These are phyloP conservation scores for Pachycephala philippinensis DNA, from an alignment of 2,113 vertebrate species.

Conservation along the genomic window DNA sequence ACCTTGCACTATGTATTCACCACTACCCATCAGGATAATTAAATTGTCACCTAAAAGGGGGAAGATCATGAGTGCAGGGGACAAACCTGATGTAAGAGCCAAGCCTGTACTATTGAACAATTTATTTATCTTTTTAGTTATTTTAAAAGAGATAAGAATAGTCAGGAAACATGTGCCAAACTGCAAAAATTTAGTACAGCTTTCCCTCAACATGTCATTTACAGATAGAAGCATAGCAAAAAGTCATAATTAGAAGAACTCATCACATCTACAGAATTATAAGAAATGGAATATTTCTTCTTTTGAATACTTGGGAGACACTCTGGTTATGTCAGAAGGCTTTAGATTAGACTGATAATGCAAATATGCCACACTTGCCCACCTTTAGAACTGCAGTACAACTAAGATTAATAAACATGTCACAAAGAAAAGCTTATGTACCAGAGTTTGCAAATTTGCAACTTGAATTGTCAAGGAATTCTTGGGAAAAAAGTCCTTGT, in stretches of 20 bases:
- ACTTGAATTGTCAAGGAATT: background rate
- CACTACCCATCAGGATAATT: background rate
- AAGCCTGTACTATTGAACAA: background rate
- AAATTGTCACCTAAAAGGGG: background rate
- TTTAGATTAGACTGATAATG: conserved; percentile 28
- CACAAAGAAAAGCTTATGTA: conserved; percentile 1
- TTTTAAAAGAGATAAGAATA: background rate
- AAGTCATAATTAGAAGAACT: background rate
- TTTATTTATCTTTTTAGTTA: background rate
- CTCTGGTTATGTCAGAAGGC: background rate
- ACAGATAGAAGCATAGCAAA: background rate
- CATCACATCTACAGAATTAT: background rate
- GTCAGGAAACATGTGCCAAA: background rate
- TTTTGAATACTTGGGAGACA: background rate
- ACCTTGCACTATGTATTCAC: background rate
- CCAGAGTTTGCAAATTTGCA: background rate
- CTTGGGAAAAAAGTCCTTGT: background rate
- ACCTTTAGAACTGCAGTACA: conserved; percentile 44
- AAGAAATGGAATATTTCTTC: background rate
- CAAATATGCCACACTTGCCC: background rate
- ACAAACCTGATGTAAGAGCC: background rate
- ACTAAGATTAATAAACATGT: conserved; percentile 63
- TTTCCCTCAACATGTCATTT: background rate
- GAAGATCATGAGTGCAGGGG: background rate
- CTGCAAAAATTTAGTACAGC: background rate